Evolutionary conservation across 1,140 invertebrate genomes (phyloP).

Genomic region (Euura saliciscinereae): DNA sequence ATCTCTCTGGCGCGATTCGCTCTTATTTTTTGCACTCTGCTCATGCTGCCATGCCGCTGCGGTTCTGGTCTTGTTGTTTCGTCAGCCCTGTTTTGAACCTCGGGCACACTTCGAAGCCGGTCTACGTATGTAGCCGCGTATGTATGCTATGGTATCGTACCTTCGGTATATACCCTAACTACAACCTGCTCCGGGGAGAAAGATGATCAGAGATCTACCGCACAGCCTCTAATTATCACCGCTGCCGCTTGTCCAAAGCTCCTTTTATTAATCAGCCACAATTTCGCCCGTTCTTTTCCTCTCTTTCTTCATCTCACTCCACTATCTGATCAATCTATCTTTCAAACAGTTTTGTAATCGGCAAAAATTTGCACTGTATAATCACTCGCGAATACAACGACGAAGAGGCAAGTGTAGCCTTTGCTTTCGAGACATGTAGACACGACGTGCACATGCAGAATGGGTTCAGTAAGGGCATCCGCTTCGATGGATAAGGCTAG

Average conservation of each 20-base stretch:
- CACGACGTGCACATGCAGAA: background rate
- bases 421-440: background rate
- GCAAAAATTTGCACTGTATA: background rate
- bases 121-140: background rate
- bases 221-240: background rate
- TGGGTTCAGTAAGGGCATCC: background rate
- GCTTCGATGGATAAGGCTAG: background rate
- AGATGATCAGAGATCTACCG: constrained; percentile 7
- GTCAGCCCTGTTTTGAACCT: background rate
- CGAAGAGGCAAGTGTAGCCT: background rate
- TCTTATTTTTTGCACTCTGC: background rate
- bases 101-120: background rate
- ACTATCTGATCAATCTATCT: constrained; percentile 2
- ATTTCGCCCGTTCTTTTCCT: background rate
- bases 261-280: background rate
- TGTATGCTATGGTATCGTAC: too few relatives aligned
- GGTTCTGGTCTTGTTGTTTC: background rate
- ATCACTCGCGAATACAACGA: background rate
- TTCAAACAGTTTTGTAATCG: background rate
- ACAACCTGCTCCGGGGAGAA: background rate
- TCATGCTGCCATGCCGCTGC: background rate
- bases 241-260: constrained; percentile 1
- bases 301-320: background rate
- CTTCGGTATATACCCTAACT: background rate
- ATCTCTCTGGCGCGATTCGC: background rate